Base-by-base conservation (phyloP, 2,113 vertebrate species). In the Lucifuga dentata region DNA sequence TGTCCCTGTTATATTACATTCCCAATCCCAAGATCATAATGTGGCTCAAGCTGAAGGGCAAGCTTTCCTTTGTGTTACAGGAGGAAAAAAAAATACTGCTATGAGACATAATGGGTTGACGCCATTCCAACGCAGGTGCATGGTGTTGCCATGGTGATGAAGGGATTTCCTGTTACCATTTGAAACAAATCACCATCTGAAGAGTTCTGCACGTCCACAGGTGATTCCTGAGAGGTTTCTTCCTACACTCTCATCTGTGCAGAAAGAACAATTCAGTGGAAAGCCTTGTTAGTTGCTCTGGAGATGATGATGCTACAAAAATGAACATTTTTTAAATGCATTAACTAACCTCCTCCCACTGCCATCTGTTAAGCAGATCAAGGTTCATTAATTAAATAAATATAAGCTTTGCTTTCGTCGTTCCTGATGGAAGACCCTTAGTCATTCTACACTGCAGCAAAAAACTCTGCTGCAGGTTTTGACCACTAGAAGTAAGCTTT, bases 121-220 rank as follows among this genome's bases (percentile, higher is more conserved):
- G 86, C 75, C 86, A 81, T 78, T 73, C 64, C 62, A 20, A 90
- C 84, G 81, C 68, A 89, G 78, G 77, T 86, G 40, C 62, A 72
- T 5, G 11, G 23, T 0, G 75, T 88, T 81, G 77, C 53, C 86
- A 88, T 85, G 82, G 80, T 8, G 3, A 88, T 62, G 66, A 71
- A 79, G 84, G 83, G 85, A 84, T 89, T 81, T 86, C 84, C 84
- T 88, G 76, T 77, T 58, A 38, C 24, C 21, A 33, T 77, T 73
- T 13, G 0, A 12, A 75, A 39, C 38, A 45, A 13, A 45, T 52
- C 2, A 53, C 52, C 52, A 55, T 51, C 21, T 50, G 58, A 64
- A 41, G 41, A 68, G 40, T 16, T 32, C 23, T 39, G 69, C 45
- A 62, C 73, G 68, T 68, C 68, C 63, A 57, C 66, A 84, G 82